Conservation (phyloP, 2,797 vertebrate species). For the Meda fulgida region DNA sequence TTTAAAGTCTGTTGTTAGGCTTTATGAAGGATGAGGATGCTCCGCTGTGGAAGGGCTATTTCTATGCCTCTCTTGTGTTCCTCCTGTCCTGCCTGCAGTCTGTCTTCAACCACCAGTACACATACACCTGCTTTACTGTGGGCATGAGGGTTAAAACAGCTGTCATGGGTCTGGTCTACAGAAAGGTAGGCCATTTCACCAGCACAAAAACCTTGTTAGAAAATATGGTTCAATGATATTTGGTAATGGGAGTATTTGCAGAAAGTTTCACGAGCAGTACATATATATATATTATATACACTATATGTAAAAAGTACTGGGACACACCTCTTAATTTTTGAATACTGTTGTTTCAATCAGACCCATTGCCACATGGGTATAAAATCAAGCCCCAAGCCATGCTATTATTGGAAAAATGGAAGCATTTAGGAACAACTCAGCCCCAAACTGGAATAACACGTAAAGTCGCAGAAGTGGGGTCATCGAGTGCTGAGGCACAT, state of each 20-base stretch:
- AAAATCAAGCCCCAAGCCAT: background rate
- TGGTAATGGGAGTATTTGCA: background rate
- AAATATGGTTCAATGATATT: background rate
- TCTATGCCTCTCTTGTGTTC: slow-evolving; percentile 87
- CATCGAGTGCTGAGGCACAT: background rate
- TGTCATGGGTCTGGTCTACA: slow-evolving; percentile 90
- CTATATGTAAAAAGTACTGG: background rate
- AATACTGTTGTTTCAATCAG: background rate
- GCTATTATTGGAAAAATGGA: background rate
- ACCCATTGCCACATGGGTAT: background rate
- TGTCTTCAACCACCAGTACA: slow-evolving; percentile 90
- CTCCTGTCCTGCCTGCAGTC: slow-evolving; percentile 90
- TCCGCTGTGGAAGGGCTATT: slow-evolving; percentile 88
- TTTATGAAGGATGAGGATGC: slow-evolving; percentile 83
- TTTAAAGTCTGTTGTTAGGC: slow-evolving; percentile 85
- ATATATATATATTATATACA: background rate
- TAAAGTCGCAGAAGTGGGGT: background rate
- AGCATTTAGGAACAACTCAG: background rate
- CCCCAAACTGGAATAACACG: background rate
- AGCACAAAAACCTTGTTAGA: background rate
- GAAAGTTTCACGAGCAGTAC: background rate
- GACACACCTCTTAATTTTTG: background rate
- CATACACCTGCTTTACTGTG: slow-evolving; percentile 89
- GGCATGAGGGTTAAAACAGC: slow-evolving; percentile 92
- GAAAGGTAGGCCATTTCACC: slow-evolving; percentile 82